phyloP scores from a whole-genome alignment of 2,113 vertebrate genomes.

The Seriola quinqueradiata region DNA sequence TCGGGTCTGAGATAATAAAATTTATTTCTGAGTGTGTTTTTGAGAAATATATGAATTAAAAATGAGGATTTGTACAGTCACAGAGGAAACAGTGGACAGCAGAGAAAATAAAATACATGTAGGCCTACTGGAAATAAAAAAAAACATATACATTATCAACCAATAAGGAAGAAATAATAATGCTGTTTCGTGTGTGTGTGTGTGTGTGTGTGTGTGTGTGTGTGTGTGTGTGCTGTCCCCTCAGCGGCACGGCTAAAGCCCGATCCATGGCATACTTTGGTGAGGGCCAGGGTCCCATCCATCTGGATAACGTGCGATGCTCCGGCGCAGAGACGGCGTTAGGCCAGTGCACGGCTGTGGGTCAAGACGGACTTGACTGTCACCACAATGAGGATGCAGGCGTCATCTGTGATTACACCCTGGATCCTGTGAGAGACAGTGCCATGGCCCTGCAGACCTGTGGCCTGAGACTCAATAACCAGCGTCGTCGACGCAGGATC shows the following conservation, averaged over 20 bases:
- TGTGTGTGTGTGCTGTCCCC: conserved; percentile 17
- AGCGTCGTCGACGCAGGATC: conserved; percentile 88
- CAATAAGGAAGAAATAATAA: background rate
- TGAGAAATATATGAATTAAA: no score
- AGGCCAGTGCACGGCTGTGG: conserved; percentile 77
- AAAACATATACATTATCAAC: no score
- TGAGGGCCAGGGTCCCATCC: conserved; percentile 87
- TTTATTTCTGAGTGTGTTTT: no score
- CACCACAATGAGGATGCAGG: conserved; percentile 89
- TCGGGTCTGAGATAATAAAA: no score
- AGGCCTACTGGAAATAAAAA: no score
- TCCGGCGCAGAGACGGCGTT: conserved; percentile 83
- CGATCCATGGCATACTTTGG: conserved; percentile 90
- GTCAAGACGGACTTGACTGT: conserved; percentile 82
- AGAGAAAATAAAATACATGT: no score
- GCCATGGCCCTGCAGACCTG: conserved; percentile 62
- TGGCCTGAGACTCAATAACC: conserved; percentile 75
- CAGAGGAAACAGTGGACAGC: no score
- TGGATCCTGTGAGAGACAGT: conserved; percentile 71
- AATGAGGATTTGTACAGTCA: no score
- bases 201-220: conserved; percentile 9
- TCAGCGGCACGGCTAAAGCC: conserved; percentile 87
- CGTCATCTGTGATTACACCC: conserved; percentile 88
- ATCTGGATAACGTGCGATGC: conserved; percentile 87
- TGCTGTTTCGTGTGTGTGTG: background rate